Conservation (phyloP, 1,140 invertebrate species). For the Achatina immaculata region DNA sequence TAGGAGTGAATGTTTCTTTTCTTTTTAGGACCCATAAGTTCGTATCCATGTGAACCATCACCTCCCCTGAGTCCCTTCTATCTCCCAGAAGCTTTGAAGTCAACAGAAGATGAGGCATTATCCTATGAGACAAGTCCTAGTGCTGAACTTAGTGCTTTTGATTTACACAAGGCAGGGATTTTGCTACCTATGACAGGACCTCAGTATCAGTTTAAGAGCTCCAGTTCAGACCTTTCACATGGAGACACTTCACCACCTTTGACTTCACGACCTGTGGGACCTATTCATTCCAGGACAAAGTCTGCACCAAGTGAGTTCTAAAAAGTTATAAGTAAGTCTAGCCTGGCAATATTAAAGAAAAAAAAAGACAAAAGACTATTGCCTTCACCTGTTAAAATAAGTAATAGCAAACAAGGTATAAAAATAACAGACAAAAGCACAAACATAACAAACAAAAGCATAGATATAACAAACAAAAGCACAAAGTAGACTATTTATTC, state of each 20-base stretch:
- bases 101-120: neutral
- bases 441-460: too few species aligned
- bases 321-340: too few species aligned
- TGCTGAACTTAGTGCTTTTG: too few species aligned
- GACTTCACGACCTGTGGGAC: conserved; percentile 50
- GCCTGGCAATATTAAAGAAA: too few species aligned
- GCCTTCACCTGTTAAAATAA: too few species aligned
- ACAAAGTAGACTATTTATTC: too few species aligned
- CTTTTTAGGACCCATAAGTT: neutral
- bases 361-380: too few species aligned
- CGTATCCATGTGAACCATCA: conserved; percentile 29
- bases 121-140: conserved; percentile 4
- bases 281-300: conserved; percentile 48
- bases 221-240: conserved; percentile 52
- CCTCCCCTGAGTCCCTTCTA: conserved; percentile 34
- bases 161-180: neutral
- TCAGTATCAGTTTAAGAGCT: conserved; percentile 56
- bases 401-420: too few species aligned
- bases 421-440: too few species aligned
- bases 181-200: conserved; percentile 27
- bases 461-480: too few species aligned
- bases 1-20: too few species aligned
- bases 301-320: conserved; percentile 65
- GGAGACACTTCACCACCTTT: conserved; percentile 52
- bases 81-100: conserved; percentile 34